phyloP scores from a whole-genome alignment of 2,797 vertebrate genomes.

The Silurus aristotelis region DNA sequence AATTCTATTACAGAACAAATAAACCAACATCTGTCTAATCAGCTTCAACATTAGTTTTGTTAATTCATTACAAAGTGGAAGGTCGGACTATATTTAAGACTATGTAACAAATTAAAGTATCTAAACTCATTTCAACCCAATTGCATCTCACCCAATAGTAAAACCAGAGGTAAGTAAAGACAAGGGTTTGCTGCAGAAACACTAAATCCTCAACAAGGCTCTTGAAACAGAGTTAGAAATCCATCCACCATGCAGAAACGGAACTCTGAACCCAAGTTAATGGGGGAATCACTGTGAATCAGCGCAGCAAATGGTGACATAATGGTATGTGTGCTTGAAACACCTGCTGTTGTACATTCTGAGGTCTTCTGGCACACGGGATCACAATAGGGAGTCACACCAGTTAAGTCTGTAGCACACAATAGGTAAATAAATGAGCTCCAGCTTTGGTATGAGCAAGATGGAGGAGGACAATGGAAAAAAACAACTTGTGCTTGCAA shows the following conservation, averaged over 20 bases:
- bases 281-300: conserved; percentile 3
- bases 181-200: background rate
- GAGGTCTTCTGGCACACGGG: conserved; percentile 8
- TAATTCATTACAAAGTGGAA: background rate
- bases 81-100: background rate
- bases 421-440: conserved; percentile 26
- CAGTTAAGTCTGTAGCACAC: conserved; percentile 3
- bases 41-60: background rate
- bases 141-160: background rate
- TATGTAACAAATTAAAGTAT: background rate
- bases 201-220: background rate
- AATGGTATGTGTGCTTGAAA: conserved; percentile 6
- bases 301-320: conserved; percentile 25
- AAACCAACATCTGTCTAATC: background rate
- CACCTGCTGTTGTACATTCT: conserved; percentile 29
- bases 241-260: background rate
- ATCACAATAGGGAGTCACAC: conserved; percentile 14
- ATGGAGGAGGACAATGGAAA: conserved; percentile 24
- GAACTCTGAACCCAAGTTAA: conserved; percentile 13
- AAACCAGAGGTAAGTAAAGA: background rate
- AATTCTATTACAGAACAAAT: background rate
- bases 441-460: conserved; percentile 5
- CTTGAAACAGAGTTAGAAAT: background rate
- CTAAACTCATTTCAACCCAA: background rate
- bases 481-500: background rate